phyloP scores from a whole-genome alignment of 2,888 invertebrate genomes.

The Lobophora halterata region DNA sequence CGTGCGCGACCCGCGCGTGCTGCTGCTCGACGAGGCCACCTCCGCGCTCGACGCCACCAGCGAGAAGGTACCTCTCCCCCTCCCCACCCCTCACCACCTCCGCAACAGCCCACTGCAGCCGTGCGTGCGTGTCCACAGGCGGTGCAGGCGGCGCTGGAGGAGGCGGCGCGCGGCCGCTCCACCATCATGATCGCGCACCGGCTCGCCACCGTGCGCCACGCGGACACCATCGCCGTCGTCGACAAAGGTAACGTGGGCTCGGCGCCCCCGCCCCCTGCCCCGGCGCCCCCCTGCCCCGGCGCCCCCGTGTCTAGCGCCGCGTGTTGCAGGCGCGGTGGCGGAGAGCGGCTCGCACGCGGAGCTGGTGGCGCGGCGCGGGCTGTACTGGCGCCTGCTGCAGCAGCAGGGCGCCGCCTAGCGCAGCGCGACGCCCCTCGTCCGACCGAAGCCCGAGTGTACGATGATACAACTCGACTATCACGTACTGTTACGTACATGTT shows the following conservation, averaged over 20 bases:
- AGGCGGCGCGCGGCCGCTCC: constrained; percentile 87
- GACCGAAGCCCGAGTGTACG: constrained; percentile 11
- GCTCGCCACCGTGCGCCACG: constrained; percentile 89
- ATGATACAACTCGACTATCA: too few species aligned
- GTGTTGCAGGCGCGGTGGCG: constrained; percentile 55
- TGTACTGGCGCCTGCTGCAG: constrained; percentile 61
- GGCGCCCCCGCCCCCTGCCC: too few species aligned
- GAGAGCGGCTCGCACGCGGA: constrained; percentile 66
- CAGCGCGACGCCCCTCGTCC: constrained; percentile 34
- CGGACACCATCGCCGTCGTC: constrained; percentile 90
- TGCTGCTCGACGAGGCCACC: constrained; percentile 85
- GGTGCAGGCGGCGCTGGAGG: constrained; percentile 91
- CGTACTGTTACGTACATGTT: too few species aligned
- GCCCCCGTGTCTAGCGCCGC: too few species aligned
- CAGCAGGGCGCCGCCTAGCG: constrained; percentile 60
- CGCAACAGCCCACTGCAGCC: neutral
- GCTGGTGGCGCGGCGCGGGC: constrained; percentile 51
- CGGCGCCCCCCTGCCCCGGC: too few species aligned
- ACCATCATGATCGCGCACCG: constrained; percentile 93
- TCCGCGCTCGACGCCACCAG: constrained; percentile 86
- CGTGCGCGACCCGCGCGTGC: constrained; percentile 81
- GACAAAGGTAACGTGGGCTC: constrained; percentile 80
- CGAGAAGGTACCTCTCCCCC: constrained; percentile 79
- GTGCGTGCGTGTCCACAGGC: constrained; percentile 54
- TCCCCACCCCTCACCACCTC: neutral